Conservation (phyloP, 2,797 vertebrate species). For the Denticeps clupeoides region DNA sequence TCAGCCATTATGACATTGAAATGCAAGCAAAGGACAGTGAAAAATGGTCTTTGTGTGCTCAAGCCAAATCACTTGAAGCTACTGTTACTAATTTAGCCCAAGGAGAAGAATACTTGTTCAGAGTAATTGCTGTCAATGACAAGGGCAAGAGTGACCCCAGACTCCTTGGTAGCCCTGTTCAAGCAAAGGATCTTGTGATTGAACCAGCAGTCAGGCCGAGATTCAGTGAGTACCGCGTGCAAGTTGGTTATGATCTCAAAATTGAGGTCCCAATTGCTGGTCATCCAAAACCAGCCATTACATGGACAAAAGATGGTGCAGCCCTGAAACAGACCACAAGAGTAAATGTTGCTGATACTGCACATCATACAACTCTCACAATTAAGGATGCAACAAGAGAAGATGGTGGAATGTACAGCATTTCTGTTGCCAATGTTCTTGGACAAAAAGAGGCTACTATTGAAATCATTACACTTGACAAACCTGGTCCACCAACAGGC, state of each 20-base stretch:
- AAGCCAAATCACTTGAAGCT: slow-evolving; percentile 80
- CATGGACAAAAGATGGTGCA: slow-evolving; percentile 85
- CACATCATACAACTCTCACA: slow-evolving; percentile 65
- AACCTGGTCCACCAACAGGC: slow-evolving; percentile 87
- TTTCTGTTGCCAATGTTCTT: slow-evolving; percentile 71
- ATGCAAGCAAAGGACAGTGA: slow-evolving; percentile 85
- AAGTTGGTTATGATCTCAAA: slow-evolving; percentile 91
- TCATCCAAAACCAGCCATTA: slow-evolving; percentile 84
- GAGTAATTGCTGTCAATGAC: slow-evolving; percentile 89
- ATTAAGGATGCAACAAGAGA: slow-evolving; percentile 88
- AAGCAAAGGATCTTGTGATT: slow-evolving; percentile 88
- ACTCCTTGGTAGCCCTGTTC: slow-evolving; percentile 76
- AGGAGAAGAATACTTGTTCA: slow-evolving; percentile 90
- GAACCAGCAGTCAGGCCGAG: slow-evolving; percentile 80
- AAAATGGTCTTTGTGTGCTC: slow-evolving; percentile 81
- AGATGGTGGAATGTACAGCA: slow-evolving; percentile 81
- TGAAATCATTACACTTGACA: slow-evolving; percentile 89
- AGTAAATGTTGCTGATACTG: slow-evolving; percentile 77
- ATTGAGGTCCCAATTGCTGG: slow-evolving; percentile 87
- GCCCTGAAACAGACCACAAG: slow-evolving; percentile 90
- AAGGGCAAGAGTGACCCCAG: slow-evolving; percentile 95
- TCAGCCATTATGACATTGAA: slow-evolving; percentile 86
- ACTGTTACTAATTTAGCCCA: slow-evolving; percentile 77
- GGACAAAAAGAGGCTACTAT: slow-evolving; percentile 82
- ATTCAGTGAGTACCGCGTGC: slow-evolving; percentile 77